A percentile compares a stretch with the other conserved stretches of the same genome.
These are phyloP conservation scores for Napeogenes sylphis DNA, from an alignment of 2,888 invertebrate genomes.

Conservation along the genomic window DNA sequence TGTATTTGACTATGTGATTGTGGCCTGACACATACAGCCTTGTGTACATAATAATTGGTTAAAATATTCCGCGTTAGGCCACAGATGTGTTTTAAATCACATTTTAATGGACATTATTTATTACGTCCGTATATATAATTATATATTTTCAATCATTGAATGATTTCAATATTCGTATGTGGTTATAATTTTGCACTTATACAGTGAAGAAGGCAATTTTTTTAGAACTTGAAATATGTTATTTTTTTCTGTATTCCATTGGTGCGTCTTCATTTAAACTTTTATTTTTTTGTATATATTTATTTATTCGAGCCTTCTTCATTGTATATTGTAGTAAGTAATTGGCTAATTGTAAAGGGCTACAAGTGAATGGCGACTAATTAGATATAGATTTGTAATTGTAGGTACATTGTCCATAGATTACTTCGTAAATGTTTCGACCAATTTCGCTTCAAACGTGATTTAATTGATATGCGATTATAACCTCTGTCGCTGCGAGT, in stretches of 20 bases:
- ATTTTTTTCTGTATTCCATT: not conserved
- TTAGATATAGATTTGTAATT: constrained; percentile 47
- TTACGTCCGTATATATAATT: no score
- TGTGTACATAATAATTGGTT: no score
- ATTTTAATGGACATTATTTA: no score
- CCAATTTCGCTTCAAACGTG: constrained; percentile 53
- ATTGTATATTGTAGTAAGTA: constrained; percentile 14
- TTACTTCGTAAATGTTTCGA: constrained; percentile 41
- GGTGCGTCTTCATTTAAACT: not conserved
- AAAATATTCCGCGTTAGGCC: no score
- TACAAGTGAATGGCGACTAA: constrained; percentile 43
- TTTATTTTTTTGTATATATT: constrained; percentile 7
- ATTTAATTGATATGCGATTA: constrained; percentile 28
- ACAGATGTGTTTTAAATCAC: no score
- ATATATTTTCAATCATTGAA: no score
- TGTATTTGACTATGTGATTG: not conserved
- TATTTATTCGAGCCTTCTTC: constrained; percentile 9
- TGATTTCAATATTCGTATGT: no score
- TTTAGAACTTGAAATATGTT: no score
- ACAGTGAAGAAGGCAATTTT: no score
- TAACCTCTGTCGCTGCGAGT: constrained; percentile 16
- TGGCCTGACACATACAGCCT: not conserved
- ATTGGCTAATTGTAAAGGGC: constrained; percentile 45
- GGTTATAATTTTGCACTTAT: no score
- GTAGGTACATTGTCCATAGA: constrained; percentile 41